Conservation (phyloP, 2,797 vertebrate species). For the Molossus alvarezi region DNA sequence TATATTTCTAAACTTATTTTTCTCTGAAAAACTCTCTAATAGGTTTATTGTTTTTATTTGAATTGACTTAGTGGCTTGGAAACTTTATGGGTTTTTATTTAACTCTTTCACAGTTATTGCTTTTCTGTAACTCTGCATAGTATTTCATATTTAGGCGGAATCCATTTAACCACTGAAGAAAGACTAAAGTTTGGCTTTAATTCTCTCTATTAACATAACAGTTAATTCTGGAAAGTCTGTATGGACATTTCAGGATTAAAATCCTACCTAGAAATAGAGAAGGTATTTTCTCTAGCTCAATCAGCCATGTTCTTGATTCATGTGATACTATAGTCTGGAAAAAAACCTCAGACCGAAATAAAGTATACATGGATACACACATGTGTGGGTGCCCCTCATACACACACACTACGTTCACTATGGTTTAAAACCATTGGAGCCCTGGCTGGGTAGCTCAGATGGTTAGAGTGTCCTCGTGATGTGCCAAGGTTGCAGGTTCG, state of each 20-base stretch:
- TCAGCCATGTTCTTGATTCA: not conserved
- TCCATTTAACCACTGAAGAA: constrained; percentile 5
- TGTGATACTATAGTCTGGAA: not conserved
- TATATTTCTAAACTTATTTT: constrained; percentile 46
- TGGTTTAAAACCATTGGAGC: not conserved
- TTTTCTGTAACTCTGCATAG: not conserved
- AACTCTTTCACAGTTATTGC: not conserved
- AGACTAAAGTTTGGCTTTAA: not conserved
- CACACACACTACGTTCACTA: not conserved
- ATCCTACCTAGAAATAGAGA: not conserved
- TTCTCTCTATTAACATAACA: constrained; percentile 3
- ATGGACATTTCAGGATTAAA: constrained; percentile 30
- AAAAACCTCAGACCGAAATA: constrained; percentile 41
- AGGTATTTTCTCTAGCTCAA: constrained; percentile 28
- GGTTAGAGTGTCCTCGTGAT: too few species aligned
- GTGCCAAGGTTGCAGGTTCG: too few species aligned
- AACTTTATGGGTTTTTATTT: not conserved
- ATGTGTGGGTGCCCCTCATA: too few species aligned
- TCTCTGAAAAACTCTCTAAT: not conserved
- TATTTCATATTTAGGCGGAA: constrained; percentile 16
- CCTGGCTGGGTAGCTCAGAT: not conserved
- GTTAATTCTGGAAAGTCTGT: not conserved
- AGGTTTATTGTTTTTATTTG: constrained; percentile 1
- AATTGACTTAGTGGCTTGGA: not conserved
- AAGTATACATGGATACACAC: not conserved